These are phyloP conservation scores for Dryomyza anilis DNA, from an alignment of 2,888 invertebrate species.

Conservation along the genomic window DNA sequence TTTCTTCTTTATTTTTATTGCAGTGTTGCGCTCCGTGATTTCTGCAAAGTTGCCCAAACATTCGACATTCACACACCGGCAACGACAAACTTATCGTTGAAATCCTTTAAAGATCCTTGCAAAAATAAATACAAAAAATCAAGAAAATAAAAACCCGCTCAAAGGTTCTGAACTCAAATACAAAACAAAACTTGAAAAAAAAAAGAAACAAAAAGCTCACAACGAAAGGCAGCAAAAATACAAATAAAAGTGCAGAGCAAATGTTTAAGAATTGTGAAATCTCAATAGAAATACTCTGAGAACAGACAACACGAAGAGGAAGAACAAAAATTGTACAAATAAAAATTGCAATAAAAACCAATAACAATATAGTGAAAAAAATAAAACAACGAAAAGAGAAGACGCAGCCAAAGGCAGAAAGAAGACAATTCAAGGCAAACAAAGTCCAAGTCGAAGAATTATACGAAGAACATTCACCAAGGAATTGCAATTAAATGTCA, in stretches of 20 bases:
- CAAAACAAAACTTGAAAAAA: neutral
- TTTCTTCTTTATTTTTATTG: neutral
- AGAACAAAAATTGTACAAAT: no score
- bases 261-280: no score
- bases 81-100: neutral
- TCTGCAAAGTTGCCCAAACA: no score
- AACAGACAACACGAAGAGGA: no score
- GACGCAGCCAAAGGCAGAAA: neutral
- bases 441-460: neutral
- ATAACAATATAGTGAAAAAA: neutral
- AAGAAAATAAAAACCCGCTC: neutral
- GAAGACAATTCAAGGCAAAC: neutral
- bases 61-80: neutral
- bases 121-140: neutral
- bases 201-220: neutral
- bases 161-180: neutral
- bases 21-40: no score
- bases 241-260: no score
- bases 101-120: conserved; percentile 4
- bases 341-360: no score
- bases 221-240: no score
- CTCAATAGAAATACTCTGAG: no score
- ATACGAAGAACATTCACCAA: neutral
- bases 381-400: neutral
- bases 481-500: conserved; percentile 46